Percentiles rank a stretch among this genome's conserved stretches.
These are phyloP conservation scores for Lasioglossum zephyrum DNA, from an alignment of 2,888 invertebrate species.

Conservation along the genomic window DNA sequence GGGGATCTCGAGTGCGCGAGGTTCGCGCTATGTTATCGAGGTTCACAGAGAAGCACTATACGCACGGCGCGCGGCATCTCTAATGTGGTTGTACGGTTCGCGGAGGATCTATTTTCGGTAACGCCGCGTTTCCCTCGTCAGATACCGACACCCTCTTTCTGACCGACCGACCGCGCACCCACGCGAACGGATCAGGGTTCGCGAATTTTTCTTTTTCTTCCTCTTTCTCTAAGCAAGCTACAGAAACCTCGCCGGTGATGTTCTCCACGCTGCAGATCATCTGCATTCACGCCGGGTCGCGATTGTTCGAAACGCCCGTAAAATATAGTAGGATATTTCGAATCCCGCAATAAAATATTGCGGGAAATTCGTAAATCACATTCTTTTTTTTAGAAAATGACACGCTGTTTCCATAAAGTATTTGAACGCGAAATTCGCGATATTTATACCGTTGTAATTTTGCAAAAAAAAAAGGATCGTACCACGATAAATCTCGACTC, in stretches of 20 bases:
- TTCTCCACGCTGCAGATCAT: not conserved
- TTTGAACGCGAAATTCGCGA: not conserved
- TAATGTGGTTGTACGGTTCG: slow-evolving; percentile 57
- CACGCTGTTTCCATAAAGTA: not conserved
- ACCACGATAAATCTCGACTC: not conserved
- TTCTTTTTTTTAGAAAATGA: not conserved
- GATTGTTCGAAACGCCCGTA: not conserved
- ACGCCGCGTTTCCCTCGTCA: slow-evolving; percentile 59
- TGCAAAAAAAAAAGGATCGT: not conserved
- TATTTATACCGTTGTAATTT: not conserved
- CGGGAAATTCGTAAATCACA: not conserved
- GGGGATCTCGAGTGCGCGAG: not conserved
- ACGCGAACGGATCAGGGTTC: slow-evolving; percentile 46
- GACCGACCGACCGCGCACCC: slow-evolving; percentile 54
- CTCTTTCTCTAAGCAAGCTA: not conserved
- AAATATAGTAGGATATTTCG: not conserved
- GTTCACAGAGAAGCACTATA: not conserved
- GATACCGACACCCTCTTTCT: slow-evolving; percentile 61
- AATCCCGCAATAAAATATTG: not conserved
- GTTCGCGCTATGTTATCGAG: not conserved
- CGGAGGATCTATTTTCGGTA: slow-evolving; percentile 64
- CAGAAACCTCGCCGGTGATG: not conserved
- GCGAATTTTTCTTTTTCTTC: not conserved
- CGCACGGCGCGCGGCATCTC: slow-evolving; percentile 49
- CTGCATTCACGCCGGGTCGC: not conserved